Percentiles rank a stretch among this genome's conserved stretches.
Evolutionary conservation across 2,113 vertebrate species (phyloP).

Genomic region (Greenwoodochromis staneri): DNA sequence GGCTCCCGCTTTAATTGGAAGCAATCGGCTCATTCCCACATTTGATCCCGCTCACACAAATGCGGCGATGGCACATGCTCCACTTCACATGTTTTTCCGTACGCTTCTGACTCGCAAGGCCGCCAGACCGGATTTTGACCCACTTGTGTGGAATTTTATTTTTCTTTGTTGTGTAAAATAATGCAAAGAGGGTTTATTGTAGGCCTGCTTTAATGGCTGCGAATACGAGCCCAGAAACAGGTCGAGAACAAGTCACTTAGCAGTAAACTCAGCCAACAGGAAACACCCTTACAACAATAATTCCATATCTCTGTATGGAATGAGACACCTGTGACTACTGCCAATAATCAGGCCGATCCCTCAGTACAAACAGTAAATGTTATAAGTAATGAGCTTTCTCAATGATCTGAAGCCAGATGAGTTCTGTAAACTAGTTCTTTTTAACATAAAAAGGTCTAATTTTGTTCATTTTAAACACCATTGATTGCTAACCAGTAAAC

Average conservation of each 20-base stretch:
- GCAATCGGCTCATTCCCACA: conserved; percentile 56
- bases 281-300: background rate
- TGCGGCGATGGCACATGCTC: conserved; percentile 23
- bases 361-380: background rate
- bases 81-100: conserved; percentile 33
- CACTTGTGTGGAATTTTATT: conserved; percentile 26
- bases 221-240: background rate
- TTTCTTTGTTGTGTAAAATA: conserved; percentile 8
- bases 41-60: conserved; percentile 29
- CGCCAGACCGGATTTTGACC: conserved; percentile 24
- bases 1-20: conserved; percentile 45
- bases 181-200: background rate
- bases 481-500: background rate
- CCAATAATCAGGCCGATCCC: background rate
- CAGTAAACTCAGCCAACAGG: background rate
- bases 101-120: background rate
- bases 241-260: background rate
- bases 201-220: background rate
- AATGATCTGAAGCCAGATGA: background rate
- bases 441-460: background rate
- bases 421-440: background rate
- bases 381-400: background rate
- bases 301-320: background rate
- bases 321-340: background rate
- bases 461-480: background rate